phyloP scores from a whole-genome alignment of 2,888 invertebrate genomes.

The Eilema griseolum region DNA sequence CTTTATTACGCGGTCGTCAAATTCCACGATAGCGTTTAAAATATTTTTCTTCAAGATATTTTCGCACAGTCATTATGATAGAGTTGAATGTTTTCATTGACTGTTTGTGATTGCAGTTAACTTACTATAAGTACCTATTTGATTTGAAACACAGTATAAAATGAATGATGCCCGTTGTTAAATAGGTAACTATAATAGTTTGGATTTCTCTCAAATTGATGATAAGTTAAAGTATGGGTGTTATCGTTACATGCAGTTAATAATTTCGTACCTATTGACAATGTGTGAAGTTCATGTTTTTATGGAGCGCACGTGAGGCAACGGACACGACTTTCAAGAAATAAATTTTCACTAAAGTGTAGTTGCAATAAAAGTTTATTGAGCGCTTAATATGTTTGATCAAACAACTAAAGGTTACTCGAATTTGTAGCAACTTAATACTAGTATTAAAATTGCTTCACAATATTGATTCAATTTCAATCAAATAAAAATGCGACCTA shows the following conservation, averaged over 20 bases:
- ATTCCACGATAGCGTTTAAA: not conserved
- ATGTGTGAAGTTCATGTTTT: conserved; percentile 52
- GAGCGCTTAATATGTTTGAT: conserved; percentile 43
- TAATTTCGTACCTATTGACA: conserved; percentile 41
- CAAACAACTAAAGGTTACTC: conserved; percentile 20
- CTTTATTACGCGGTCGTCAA: conserved; percentile 32
- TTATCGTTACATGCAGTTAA: conserved; percentile 38
- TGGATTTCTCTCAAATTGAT: not conserved
- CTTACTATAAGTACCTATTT: not conserved
- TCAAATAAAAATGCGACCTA: not conserved
- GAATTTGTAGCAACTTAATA: not conserved
- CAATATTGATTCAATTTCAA: conserved; percentile 1
- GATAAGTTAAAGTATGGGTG: conserved; percentile 26
- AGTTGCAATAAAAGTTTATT: conserved; percentile 45
- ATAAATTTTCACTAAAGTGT: conserved; percentile 48
- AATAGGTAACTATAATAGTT: not conserved
- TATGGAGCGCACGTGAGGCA: conserved; percentile 47
- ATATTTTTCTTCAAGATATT: conserved; percentile 5
- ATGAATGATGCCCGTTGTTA: not conserved
- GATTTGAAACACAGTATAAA: not conserved
- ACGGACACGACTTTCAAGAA: conserved; percentile 45
- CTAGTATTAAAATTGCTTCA: not conserved
- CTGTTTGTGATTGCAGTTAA: not conserved
- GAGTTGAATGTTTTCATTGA: not conserved
- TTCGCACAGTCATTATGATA: not conserved